Evolutionary conservation across 2,797 vertebrate species (phyloP).

Genomic region (Coccyzus lansbergi): DNA sequence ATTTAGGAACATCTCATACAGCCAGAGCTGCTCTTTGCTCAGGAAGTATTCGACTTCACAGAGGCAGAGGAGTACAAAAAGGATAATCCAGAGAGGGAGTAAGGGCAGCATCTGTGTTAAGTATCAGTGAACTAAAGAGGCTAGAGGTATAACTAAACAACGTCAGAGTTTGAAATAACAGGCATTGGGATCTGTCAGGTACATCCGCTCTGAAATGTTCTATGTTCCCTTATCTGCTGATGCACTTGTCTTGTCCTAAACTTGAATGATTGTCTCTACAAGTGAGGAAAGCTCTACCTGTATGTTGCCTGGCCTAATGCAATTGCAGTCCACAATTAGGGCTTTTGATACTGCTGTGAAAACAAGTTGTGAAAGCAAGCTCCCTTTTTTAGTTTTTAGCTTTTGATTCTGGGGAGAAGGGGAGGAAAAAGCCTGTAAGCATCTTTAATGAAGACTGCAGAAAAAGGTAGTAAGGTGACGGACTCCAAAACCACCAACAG

Average conservation of each 20-base stretch:
- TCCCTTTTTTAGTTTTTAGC: neutral
- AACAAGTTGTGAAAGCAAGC: neutral
- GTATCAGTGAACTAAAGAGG: neutral
- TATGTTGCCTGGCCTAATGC: neutral
- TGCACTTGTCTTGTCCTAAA: neutral
- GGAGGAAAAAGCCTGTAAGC: no score
- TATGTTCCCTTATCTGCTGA: neutral
- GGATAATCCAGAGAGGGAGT: neutral
- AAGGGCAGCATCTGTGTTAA: neutral
- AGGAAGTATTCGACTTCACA: neutral
- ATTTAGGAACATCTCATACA: neutral
- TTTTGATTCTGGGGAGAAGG: neutral
- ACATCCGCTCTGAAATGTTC: neutral
- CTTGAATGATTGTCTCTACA: fast-evolving
- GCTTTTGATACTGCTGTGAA: neutral
- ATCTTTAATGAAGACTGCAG: neutral
- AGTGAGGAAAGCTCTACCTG: neutral
- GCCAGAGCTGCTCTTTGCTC: neutral
- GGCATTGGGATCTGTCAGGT: neutral
- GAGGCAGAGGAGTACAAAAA: neutral
- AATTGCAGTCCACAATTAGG: fast-evolving
- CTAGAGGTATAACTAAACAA: neutral
- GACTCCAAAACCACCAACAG: neutral
- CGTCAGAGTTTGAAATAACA: neutral
- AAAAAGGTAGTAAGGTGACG: neutral